A percentile compares a stretch with the other conserved stretches of the same genome.
Evolutionary conservation across 2,797 vertebrate species (phyloP).

Genomic region (Dicrostonyx torquatus): DNA sequence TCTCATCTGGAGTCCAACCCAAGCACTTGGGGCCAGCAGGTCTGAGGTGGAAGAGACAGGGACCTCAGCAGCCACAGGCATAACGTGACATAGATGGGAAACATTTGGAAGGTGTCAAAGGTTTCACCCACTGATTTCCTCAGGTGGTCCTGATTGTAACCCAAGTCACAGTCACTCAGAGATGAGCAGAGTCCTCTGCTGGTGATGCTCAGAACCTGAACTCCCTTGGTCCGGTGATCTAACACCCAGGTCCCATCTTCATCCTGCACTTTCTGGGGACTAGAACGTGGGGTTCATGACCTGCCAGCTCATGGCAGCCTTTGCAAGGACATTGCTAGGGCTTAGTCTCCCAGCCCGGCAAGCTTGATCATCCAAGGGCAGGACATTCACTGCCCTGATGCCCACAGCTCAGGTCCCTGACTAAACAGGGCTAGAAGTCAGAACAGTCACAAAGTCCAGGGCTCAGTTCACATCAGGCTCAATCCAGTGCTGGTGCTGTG

Average conservation of each 20-base stretch:
- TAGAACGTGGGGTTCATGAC: neutral
- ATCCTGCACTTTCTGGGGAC: neutral
- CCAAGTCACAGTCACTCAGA: neutral
- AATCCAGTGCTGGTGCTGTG: neutral
- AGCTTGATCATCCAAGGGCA: neutral
- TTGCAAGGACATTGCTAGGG: neutral
- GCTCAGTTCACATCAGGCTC: neutral
- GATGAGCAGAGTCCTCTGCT: neutral
- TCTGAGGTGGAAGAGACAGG: neutral
- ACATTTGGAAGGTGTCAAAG: neutral
- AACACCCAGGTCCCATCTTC: neutral
- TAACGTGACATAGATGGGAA: neutral
- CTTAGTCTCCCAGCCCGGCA: neutral
- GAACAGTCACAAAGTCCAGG: neutral
- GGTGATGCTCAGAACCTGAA: neutral
- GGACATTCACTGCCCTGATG: neutral
- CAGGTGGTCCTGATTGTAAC: fast-evolving
- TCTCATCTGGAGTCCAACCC: neutral
- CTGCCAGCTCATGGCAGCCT: neutral
- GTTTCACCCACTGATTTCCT: neutral
- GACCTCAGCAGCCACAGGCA: fast-evolving
- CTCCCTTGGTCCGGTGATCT: fast-evolving
- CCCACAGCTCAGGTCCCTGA: neutral
- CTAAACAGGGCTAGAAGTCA: neutral
- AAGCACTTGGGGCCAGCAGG: neutral